Base-by-base conservation (phyloP, 2,797 vertebrate species). In the Myotis daubentonii region DNA sequence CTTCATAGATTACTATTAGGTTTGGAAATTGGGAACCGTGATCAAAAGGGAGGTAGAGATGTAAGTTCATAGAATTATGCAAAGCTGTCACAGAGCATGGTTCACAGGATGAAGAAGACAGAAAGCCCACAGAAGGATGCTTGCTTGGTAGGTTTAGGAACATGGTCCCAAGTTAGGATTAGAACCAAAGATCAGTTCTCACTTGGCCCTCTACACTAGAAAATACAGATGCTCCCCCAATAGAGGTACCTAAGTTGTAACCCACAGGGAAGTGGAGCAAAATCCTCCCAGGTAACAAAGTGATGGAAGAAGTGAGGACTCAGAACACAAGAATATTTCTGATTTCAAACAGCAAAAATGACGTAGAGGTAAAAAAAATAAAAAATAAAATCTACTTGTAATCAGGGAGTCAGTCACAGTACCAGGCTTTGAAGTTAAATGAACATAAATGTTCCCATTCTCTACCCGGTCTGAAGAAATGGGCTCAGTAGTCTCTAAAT, bases 261-360 rank as follows among this genome's bases (percentile, higher is more conserved):
- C 20, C 12, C 28, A 53, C 0, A 0, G 23, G 6, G 19, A 28
- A 91, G 33, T 28, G 9, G 71, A 78, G 36, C 41, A 70, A 60
- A 91, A 76, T 65, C 71, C 41, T 93, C 41, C 11, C 16, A 57
- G n/a, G 53, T 22, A 65, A 72, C 12, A 17, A 51, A 79, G 16
- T 17, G 62, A 74, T 8, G 80, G 90, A 91, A 91, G 44, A 90
- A 38, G 30, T 51, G 25, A 92, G n/a, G 78, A 83, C 28, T 85
- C 65, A 71, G 51, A 94, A 36, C 41, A 72, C 3, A 66, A 71
- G 38, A 74, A 5, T 62, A 87, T 82, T 84, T 94, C 89, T 94
- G 65, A 89, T 90, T 87, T 90, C 82, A 85, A 89, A 95, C 33
- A 95, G 49, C 74, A 57, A 94, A 95, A 92, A 66, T 28, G 71